A percentile compares a stretch with the other conserved stretches of the same genome.
Conservation (phyloP, 2,113 vertebrate genomes). For the Amphilophus citrinellus region DNA sequence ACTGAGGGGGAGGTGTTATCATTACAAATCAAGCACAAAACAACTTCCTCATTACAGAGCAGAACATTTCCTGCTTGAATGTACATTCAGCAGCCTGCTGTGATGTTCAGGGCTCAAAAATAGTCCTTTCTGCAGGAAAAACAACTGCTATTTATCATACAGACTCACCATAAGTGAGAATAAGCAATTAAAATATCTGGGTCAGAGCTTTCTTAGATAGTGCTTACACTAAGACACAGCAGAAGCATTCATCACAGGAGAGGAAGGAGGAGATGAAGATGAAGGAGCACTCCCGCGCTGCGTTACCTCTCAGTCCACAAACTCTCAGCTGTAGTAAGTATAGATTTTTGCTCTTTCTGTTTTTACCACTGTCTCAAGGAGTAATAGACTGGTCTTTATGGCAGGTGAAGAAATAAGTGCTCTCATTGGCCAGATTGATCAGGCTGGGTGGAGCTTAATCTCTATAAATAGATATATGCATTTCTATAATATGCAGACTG, state of each 20-base stretch:
- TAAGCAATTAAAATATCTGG: slow-evolving; percentile 77
- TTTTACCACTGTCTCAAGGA: neutral
- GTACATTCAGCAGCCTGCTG: slow-evolving; percentile 35
- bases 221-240: slow-evolving; percentile 60
- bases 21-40: slow-evolving; percentile 34
- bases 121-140: slow-evolving; percentile 55
- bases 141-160: slow-evolving; percentile 69
- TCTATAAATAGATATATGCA: neutral
- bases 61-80: slow-evolving; percentile 14
- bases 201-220: slow-evolving; percentile 63
- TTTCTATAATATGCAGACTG: neutral
- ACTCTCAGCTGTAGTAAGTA: slow-evolving; percentile 10
- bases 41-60: slow-evolving; percentile 49
- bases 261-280: slow-evolving; percentile 21
- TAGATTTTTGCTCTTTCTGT: slow-evolving; percentile 1
- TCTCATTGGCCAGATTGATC: neutral
- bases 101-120: slow-evolving; percentile 60
- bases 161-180: slow-evolving; percentile 61
- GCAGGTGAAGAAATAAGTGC: neutral
- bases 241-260: slow-evolving; percentile 55
- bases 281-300: neutral
- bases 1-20: neutral
- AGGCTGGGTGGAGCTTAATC: neutral
- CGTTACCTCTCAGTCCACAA: slow-evolving; percentile 16
- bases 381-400: neutral